Percentiles rank a stretch among this genome's conserved stretches.
Conservation (phyloP, 2,113 vertebrate species). For the Ancistrus triradiatus region DNA sequence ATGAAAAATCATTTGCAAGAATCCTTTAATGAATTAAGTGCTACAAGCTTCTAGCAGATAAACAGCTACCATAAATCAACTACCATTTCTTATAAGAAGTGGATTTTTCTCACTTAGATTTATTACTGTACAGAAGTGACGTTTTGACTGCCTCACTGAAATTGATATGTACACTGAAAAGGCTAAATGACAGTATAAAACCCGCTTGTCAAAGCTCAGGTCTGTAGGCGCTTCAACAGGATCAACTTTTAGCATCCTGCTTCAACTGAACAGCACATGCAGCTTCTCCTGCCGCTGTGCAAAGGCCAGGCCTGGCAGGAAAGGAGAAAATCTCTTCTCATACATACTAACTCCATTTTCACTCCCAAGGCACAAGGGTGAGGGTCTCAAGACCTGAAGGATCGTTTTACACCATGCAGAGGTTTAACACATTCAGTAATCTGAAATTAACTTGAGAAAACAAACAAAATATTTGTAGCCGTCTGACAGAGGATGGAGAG, state of each 20-base stretch:
- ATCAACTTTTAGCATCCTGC: slow-evolving; percentile 10
- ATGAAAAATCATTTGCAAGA: slow-evolving; percentile 3
- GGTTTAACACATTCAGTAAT: slow-evolving; percentile 25
- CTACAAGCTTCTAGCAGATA: slow-evolving; percentile 55
- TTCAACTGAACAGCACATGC: slow-evolving; percentile 5
- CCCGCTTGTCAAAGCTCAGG: slow-evolving; percentile 55
- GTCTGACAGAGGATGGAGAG: slow-evolving; percentile 25
- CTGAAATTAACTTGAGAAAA: slow-evolving; percentile 35
- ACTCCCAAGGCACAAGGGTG: background rate
- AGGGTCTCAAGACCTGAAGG: slow-evolving; percentile 6
- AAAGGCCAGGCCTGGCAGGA: background rate
- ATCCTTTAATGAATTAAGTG: slow-evolving; percentile 14
- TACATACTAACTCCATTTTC: slow-evolving; percentile 13
- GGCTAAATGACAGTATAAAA: slow-evolving; percentile 67
- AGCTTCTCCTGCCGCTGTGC: slow-evolving; percentile 16
- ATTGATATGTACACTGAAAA: slow-evolving; percentile 64
- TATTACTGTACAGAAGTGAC: slow-evolving; percentile 35
- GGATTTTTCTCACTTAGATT: slow-evolving; percentile 54
- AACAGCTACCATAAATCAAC: slow-evolving; percentile 66
- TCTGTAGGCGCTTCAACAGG: slow-evolving; percentile 18
- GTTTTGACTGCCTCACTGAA: slow-evolving; percentile 57
- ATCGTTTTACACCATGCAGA: slow-evolving; percentile 9
- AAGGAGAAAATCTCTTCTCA: background rate
- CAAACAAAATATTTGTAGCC: slow-evolving; percentile 37
- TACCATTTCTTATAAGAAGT: slow-evolving; percentile 53